Conservation (phyloP, 2,888 invertebrate genomes). For the Bembecia ichneumoniformis region DNA sequence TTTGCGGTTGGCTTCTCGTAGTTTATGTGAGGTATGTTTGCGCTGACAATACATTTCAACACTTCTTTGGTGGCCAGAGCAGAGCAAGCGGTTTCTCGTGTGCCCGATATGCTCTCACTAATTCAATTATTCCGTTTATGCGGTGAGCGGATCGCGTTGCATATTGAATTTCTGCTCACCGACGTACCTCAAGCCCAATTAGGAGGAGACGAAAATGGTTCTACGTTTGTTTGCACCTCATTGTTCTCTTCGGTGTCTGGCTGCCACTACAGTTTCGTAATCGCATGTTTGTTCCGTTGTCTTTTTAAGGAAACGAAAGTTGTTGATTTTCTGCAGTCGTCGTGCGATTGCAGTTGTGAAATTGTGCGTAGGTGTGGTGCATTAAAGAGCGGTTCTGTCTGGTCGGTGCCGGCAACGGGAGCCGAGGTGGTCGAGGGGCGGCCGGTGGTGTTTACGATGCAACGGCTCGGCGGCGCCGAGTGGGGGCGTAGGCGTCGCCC, state of each 20-base stretch:
- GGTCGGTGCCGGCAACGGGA: conserved; percentile 26
- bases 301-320: conserved; percentile 69
- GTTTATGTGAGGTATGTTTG: background rate
- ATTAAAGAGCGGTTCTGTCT: conserved; percentile 57
- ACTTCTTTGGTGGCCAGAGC: conserved; percentile 30
- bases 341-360: conserved; percentile 48
- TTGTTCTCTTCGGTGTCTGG: conserved; percentile 61
- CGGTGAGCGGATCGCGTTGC: conserved; percentile 57
- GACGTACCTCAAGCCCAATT: conserved; percentile 56
- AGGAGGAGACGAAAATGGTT: conserved; percentile 64
- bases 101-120: conserved; percentile 50
- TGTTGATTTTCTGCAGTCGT: conserved; percentile 49
- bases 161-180: conserved; percentile 56
- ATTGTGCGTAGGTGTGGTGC: conserved; percentile 61
- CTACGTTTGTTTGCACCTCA: conserved; percentile 53
- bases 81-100: conserved; percentile 29
- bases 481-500: conserved; percentile 71
- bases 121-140: conserved; percentile 67
- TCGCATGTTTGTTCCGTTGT: conserved; percentile 45
- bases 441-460: conserved; percentile 58
- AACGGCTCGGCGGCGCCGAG: conserved; percentile 56
- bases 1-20: background rate
- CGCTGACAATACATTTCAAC: background rate
- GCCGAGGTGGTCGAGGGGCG: conserved; percentile 20
- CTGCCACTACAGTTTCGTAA: conserved; percentile 54